phyloP scores from a whole-genome alignment of 2,113 vertebrate species.

The Platycercus adscitus region DNA sequence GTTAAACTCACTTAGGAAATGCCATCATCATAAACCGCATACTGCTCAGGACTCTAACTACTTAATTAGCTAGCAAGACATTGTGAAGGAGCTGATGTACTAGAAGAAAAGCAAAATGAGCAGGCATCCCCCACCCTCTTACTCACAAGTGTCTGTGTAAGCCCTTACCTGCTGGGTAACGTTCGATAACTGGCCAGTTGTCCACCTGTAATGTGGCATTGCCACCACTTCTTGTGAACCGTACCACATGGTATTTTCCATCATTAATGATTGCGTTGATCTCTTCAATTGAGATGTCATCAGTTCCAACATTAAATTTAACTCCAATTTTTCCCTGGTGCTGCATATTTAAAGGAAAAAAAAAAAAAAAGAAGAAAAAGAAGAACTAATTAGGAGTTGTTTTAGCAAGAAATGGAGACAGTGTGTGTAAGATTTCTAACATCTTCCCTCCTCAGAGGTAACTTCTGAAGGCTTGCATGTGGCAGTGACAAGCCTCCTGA shows the following conservation, averaged over 20 bases:
- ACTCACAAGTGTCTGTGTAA: background rate
- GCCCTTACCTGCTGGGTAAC: slow-evolving; percentile 97
- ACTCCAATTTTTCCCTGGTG: slow-evolving; percentile 96
- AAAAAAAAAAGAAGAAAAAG: background rate
- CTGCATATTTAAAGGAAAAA: slow-evolving; percentile 65
- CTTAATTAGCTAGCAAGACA: slow-evolving; percentile 37
- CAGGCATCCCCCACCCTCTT: background rate
- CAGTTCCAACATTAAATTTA: slow-evolving; percentile 98
- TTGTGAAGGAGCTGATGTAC: slow-evolving; percentile 31
- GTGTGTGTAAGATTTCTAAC: background rate
- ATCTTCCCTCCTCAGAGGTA: slow-evolving; percentile 1
- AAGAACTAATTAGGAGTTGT: slow-evolving; percentile 20
- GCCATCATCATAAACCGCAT: slow-evolving; percentile 57
- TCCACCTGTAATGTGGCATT: slow-evolving; percentile 99
- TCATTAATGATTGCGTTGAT: slow-evolving; percentile 98
- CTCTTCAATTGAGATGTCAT: slow-evolving; percentile 98
- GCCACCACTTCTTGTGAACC: slow-evolving; percentile 97
- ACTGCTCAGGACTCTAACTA: slow-evolving; percentile 48
- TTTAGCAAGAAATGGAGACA: background rate
- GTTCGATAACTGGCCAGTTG: slow-evolving; percentile 97
- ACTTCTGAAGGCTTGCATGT: slow-evolving; percentile 12
- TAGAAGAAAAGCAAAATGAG: slow-evolving; percentile 31
- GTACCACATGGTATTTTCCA: slow-evolving; percentile 98
- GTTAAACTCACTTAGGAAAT: slow-evolving; percentile 66
- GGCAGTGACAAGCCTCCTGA: slow-evolving; percentile 29